Evolutionary conservation across 2,797 vertebrate species (phyloP), one percentile per base, ranked within the genome.

Genomic region (Cryptoblepharus egeriae): DNA sequence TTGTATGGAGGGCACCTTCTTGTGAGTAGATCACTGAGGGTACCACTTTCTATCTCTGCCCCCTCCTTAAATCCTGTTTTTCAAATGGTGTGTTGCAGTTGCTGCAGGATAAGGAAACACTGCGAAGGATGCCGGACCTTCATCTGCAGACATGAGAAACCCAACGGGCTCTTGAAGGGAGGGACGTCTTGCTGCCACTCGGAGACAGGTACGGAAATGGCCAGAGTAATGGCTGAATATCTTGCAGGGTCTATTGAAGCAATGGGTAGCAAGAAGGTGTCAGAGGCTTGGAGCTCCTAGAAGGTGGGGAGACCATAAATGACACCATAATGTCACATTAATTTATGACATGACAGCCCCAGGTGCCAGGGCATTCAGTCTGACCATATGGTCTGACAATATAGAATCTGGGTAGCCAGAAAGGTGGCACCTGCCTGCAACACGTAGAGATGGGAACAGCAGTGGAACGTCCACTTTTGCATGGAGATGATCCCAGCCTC

Each of bases 91-190:
- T 49, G 32, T 72, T 88, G 0, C 91, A 99, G 98, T 87, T 99
- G 97, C 93, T 99, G 97, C 93, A 97, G 96, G 92, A 96, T 96
- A 90, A 96, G 96, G 30, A 96, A 96, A 55, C 96, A 93, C 60
- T 97, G 96, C 65, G 96, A 95, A 28, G 95, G 95, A 92, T 97
- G 97, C 81, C 94, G 91, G 2, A 87, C 93, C 0, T 93, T 96
- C 5, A 79, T 94, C 75, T 96, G 96, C 72, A 76, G 90, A 78
- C 93, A 95, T 0, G 97, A 98, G 92, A 99, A 97, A 79, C 94
- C 95, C 30, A 92, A 94, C 0, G 93, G 93, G 79, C 93, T 96
- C 57, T 93, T 97, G 84, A 97, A 97, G 84, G 94, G 95, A 1
- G 91, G 95, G 71, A 80, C 94, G 0, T 92, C 97, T 75, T 96